Base-by-base conservation (phyloP, 2,113 vertebrate genomes). In the Micronycteris hirsuta region DNA sequence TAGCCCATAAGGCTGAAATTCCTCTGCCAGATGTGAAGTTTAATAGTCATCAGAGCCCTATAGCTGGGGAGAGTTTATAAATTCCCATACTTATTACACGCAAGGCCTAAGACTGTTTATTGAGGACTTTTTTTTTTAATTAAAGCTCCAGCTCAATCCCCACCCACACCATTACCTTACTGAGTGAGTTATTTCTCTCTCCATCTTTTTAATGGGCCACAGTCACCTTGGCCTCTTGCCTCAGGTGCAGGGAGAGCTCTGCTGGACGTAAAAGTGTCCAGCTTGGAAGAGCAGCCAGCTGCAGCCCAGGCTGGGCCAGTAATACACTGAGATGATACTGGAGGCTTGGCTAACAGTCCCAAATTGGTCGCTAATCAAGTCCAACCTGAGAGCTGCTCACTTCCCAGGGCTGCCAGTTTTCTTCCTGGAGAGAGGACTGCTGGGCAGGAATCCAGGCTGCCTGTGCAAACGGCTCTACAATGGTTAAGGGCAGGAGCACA, bases 51-150 rank as follows among this genome's bases (percentile, higher is more conserved):
- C 97, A 97, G 98, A 98, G 98, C 97, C 98, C 96, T 96, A 83
- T 96, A 97, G 97, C 96, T 83, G 97, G 96, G 95, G 98, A 98
- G 98, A 98, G 98, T 98, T 98, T 98, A 97, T 98, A 98, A 98
- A 98, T 98, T 98, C 98, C 96, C 97, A 98, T 98, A 98, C 97
- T 98, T 98, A 98, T 96, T 98, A 98, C 97, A 93, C 8, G 93
- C 82, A 93, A 93, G 94, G 86, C 98, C 98, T 97, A 97, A 97
- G 97, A 96, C 97, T 98, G 91, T 98, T 98, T 98, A 98, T 98
- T 97, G 98, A 97, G 96, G 41, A 90, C 97, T 98, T 88, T 82
- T 84, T 84, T 92, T 92, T 92, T 85, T 70, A 92, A 97, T 97
- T 98, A 98, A 98, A 98, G 89, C 95, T 95, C 61, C 68, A 76